Evolutionary conservation across 2,113 vertebrate species (phyloP).

Genomic region (Scomber colias): DNA sequence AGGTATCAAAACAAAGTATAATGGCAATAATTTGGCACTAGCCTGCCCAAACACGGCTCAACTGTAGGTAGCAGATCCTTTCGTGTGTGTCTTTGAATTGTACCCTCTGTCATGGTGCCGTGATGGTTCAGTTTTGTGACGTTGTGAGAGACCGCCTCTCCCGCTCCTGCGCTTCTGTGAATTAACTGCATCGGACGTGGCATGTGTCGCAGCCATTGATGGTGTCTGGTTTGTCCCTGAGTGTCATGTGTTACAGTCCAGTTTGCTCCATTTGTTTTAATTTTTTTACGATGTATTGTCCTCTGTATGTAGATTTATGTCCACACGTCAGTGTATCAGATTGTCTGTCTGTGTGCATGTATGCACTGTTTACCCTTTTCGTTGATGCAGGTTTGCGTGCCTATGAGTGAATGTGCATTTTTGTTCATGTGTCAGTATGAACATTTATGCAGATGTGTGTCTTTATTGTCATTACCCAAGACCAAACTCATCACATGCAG

Average conservation of each 20-base stretch:
- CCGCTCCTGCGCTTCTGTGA: constrained; percentile 51
- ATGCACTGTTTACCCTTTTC: neutral
- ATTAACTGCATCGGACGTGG: constrained; percentile 16
- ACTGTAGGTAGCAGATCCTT: constrained; percentile 58
- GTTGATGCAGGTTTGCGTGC: constrained; percentile 10
- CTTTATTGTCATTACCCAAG: constrained; percentile 25
- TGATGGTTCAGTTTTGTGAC: constrained; percentile 56
- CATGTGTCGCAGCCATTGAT: constrained; percentile 9
- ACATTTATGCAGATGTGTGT: constrained; percentile 20
- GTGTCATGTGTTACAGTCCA: constrained; percentile 37
- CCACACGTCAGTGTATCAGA: constrained; percentile 28
- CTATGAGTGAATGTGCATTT: constrained; percentile 5
- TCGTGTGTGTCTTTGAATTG: constrained; percentile 29
- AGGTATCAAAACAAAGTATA: constrained; percentile 63
- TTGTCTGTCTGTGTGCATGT: constrained; percentile 15
- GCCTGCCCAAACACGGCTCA: constrained; percentile 40
- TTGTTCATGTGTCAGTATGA: constrained; percentile 14
- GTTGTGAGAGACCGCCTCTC: constrained; percentile 19
- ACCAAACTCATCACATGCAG: constrained; percentile 55
- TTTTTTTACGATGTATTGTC: constrained; percentile 9
- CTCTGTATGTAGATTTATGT: constrained; percentile 36
- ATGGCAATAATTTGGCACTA: constrained; percentile 77
- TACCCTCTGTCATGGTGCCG: constrained; percentile 43
- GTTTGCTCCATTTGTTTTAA: neutral
- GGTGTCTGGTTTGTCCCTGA: constrained; percentile 31